A percentile compares a stretch with the other conserved stretches of the same genome.
Evolutionary conservation across 1,140 invertebrate genomes (phyloP).

Genomic region (Cotesia chilonis): DNA sequence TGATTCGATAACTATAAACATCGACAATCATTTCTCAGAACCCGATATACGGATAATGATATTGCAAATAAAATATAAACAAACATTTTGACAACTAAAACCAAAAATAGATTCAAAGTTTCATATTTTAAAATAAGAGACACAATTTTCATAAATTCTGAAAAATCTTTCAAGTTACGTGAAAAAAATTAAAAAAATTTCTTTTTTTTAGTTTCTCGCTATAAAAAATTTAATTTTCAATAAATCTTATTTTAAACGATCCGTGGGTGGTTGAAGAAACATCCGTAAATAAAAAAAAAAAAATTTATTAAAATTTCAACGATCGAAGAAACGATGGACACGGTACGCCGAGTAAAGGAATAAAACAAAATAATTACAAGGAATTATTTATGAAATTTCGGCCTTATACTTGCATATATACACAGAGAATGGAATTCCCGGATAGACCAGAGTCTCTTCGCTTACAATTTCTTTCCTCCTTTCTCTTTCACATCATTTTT

Average conservation of each 20-base stretch:
- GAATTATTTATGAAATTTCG: slow-evolving; percentile 54
- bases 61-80: no score
- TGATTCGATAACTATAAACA: neutral
- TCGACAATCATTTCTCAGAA: neutral
- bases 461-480: slow-evolving; percentile 48
- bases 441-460: slow-evolving; percentile 17
- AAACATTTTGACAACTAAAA: no score
- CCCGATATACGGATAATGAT: neutral
- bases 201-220: neutral
- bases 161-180: no score
- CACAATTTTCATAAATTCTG: no score
- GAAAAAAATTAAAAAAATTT: no score
- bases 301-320: slow-evolving; percentile 19
- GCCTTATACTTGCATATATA: slow-evolving; percentile 43
- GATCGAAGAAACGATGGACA: slow-evolving; percentile 18
- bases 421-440: slow-evolving; percentile 41
- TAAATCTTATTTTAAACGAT: no score
- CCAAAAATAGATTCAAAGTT: no score
- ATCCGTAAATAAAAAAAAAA: no score
- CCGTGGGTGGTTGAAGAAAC: no score
- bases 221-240: neutral
- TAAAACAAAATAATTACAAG: neutral
- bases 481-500: slow-evolving; percentile 30
- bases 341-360: slow-evolving; percentile 26
- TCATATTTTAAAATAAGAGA: no score